phyloP scores from a whole-genome alignment of 2,113 vertebrate species.

The Peromyscus polionotus region DNA sequence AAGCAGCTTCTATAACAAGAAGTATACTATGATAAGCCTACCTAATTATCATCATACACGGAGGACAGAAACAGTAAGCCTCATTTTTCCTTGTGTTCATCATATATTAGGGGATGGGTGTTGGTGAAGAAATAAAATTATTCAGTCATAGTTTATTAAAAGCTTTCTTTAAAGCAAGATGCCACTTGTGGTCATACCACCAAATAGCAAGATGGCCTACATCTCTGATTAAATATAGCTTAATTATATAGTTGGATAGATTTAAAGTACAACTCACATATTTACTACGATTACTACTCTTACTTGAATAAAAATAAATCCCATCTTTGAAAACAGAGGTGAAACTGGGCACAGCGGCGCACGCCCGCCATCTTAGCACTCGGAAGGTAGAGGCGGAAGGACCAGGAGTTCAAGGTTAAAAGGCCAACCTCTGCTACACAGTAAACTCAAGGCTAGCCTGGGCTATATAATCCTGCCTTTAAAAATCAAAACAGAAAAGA shows the following conservation, averaged over 20 bases:
- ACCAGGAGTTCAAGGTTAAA: neutral
- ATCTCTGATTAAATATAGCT: constrained; percentile 45
- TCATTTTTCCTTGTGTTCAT: constrained; percentile 56
- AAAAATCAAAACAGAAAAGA: constrained; percentile 25
- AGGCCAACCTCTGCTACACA: neutral
- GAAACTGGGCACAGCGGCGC: neutral
- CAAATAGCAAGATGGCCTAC: neutral
- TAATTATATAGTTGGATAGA: constrained; percentile 53
- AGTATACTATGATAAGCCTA: constrained; percentile 9
- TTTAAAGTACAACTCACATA: constrained; percentile 15
- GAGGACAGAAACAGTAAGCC: constrained; percentile 43
- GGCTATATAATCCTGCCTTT: neutral
- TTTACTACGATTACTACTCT: constrained; percentile 38
- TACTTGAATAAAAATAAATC: constrained; percentile 58
- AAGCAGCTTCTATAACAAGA: neutral
- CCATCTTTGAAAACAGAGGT: constrained; percentile 62
- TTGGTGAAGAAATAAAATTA: constrained; percentile 55
- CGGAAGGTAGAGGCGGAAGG: neutral
- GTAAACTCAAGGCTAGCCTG: neutral
- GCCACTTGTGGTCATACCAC: constrained; percentile 29
- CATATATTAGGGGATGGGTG: neutral
- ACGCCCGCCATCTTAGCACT: neutral
- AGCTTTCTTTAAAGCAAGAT: constrained; percentile 58
- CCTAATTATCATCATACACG: neutral
- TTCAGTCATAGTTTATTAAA: constrained; percentile 32